Conservation (phyloP, 1,140 invertebrate genomes). For the Hyposmocoma kahamanoa region DNA sequence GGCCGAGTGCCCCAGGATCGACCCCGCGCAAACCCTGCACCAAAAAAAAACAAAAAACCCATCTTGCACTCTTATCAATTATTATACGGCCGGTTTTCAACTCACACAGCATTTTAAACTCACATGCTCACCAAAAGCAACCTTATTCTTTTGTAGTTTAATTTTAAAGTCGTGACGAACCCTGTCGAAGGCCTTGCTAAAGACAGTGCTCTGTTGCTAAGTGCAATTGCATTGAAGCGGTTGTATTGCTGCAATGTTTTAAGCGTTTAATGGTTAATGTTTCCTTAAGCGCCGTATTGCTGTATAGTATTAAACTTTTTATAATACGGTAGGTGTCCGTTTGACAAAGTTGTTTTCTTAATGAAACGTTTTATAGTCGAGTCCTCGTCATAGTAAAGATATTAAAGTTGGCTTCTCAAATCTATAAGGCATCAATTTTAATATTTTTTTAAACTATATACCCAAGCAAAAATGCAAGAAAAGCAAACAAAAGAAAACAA, state of each 20-base stretch:
- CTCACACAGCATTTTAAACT: constrained; percentile 28
- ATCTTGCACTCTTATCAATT: constrained; percentile 44
- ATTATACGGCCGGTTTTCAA: constrained; percentile 39
- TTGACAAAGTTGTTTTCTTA: no score
- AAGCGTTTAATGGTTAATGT: neutral
- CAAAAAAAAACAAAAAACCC: constrained; percentile 36
- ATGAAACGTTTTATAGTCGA: no score
- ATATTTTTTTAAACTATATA: no score
- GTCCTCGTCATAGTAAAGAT: no score
- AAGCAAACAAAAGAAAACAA: no score
- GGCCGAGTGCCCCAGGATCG: constrained; percentile 21
- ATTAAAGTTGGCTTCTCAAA: no score
- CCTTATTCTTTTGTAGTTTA: constrained; percentile 10
- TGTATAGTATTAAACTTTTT: no score
- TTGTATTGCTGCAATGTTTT: neutral
- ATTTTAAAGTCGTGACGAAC: constrained; percentile 8
- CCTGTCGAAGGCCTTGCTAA: constrained; percentile 24
- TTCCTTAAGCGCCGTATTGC: no score
- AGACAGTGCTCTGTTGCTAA: constrained; percentile 34
- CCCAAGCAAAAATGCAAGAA: no score
- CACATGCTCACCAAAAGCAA: constrained; percentile 11
- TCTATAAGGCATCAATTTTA: no score
- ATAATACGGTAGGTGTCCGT: no score
- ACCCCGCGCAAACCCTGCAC: constrained; percentile 25
- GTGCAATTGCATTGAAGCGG: constrained; percentile 11